Evolutionary conservation across 2,888 invertebrate species (phyloP).

Genomic region (Thumatha senex): DNA sequence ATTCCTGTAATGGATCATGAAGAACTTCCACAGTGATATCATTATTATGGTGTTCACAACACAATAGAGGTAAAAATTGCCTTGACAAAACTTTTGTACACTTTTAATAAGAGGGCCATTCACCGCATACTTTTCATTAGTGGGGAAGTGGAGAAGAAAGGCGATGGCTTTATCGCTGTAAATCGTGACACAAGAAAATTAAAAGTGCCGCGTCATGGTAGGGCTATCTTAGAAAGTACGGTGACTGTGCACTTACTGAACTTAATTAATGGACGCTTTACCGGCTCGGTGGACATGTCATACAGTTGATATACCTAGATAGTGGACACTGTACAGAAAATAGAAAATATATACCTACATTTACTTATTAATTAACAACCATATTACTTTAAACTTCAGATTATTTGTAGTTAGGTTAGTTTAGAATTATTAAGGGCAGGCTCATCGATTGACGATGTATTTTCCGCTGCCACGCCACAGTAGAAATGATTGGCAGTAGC

Average conservation of each 20-base stretch:
- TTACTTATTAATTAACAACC: too few relatives aligned
- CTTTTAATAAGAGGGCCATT: conserved; percentile 78
- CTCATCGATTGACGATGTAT: too few relatives aligned
- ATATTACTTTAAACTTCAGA: too few relatives aligned
- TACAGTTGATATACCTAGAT: conserved; percentile 27
- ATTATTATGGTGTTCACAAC: conserved; percentile 50
- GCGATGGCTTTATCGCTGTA: conserved; percentile 70
- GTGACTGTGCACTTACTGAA: conserved; percentile 70
- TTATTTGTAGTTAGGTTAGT: too few relatives aligned
- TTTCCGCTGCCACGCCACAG: too few relatives aligned
- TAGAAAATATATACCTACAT: too few relatives aligned
- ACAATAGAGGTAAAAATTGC: conserved; percentile 63
- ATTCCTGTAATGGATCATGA: too few relatives aligned
- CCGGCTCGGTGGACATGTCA: conserved; percentile 43
- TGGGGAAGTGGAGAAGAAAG: conserved; percentile 51
- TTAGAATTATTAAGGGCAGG: too few relatives aligned
- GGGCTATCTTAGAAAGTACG: conserved; percentile 71
- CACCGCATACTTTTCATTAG: conserved; percentile 71
- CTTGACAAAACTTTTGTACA: conserved; percentile 68
- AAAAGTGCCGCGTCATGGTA: conserved; percentile 74
- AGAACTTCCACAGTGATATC: conserved; percentile 41
- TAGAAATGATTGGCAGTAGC: too few relatives aligned
- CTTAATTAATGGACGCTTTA: conserved; percentile 74
- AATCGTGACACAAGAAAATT: conserved; percentile 79
- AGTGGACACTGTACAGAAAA: not conserved